Evolutionary conservation across 2,888 invertebrate species (phyloP).

Genomic region (Eueremaeus valkanovi): DNA sequence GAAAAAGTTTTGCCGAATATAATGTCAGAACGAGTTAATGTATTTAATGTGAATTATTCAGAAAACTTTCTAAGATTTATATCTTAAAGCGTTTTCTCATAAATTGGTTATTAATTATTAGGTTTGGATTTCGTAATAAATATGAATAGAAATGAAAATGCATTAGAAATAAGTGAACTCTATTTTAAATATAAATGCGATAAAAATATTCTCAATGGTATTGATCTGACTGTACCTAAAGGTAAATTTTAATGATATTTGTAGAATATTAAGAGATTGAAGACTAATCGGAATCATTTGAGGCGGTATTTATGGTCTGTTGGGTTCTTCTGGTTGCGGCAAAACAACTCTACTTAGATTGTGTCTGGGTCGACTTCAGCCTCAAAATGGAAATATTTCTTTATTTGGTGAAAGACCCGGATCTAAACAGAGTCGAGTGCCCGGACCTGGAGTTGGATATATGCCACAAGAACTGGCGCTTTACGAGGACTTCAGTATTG

Average conservation of each 20-base stretch:
- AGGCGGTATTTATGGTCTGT: constrained; percentile 32
- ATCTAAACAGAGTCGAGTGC: constrained; percentile 78
- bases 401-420: constrained; percentile 86
- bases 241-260: background rate
- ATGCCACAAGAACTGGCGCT: constrained; percentile 69
- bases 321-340: constrained; percentile 37
- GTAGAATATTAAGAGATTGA: background rate
- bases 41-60: too few species aligned
- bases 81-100: background rate
- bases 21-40: too few species aligned
- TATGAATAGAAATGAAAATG: background rate
- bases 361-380: constrained; percentile 77
- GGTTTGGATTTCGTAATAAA: background rate
- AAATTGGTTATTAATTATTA: background rate
- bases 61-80: too few species aligned
- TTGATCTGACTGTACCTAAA: constrained; percentile 37
- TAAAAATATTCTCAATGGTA: constrained; percentile 34
- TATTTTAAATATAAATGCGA: constrained; percentile 16
- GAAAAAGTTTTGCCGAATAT: background rate
- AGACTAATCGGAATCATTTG: background rate
- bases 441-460: constrained; percentile 87
- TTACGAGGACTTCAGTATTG: constrained; percentile 68
- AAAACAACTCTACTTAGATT: constrained; percentile 79
- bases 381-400: constrained; percentile 81
- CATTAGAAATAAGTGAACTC: background rate